Percentiles rank a stretch among this genome's conserved stretches.
These are phyloP conservation scores for Rotaria socialis DNA, from an alignment of 2,888 invertebrate species.

Conservation along the genomic window DNA sequence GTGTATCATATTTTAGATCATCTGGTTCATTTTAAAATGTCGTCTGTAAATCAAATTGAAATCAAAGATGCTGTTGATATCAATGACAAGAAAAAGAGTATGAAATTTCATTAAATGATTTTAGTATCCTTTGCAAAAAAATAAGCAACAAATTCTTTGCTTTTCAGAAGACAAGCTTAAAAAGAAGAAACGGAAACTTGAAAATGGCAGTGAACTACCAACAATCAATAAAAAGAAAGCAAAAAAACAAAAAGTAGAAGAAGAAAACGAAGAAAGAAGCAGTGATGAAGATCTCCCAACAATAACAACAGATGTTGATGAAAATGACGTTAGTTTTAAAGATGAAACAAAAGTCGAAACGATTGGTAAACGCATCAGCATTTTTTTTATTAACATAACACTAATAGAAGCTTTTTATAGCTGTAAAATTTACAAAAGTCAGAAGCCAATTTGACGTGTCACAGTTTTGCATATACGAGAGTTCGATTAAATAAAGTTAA, in stretches of 20 bases:
- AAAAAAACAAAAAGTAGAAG: background rate
- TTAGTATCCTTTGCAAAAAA: no score
- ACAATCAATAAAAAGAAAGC: background rate
- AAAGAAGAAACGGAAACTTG: conserved; percentile 4
- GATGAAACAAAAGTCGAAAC: background rate
- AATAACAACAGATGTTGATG: background rate
- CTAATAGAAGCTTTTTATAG: no score
- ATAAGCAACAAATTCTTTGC: no score
- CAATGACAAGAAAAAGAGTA: background rate
- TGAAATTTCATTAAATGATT: background rate
- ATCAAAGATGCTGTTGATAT: background rate
- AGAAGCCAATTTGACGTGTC: no score
- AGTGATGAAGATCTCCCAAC: background rate
- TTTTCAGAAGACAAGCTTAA: background rate
- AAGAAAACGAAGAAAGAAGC: background rate
- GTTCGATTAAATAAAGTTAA: no score
- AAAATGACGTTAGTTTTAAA: background rate
- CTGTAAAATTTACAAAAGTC: no score
- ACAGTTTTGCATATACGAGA: no score
- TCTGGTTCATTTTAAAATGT: background rate
- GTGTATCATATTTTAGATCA: background rate
- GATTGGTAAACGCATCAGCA: background rate
- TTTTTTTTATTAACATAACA: background rate
- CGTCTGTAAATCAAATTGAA: background rate
- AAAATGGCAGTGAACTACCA: background rate